phyloP scores from a whole-genome alignment of 2,888 invertebrate species.

The Disparrhopalites patrizii region DNA sequence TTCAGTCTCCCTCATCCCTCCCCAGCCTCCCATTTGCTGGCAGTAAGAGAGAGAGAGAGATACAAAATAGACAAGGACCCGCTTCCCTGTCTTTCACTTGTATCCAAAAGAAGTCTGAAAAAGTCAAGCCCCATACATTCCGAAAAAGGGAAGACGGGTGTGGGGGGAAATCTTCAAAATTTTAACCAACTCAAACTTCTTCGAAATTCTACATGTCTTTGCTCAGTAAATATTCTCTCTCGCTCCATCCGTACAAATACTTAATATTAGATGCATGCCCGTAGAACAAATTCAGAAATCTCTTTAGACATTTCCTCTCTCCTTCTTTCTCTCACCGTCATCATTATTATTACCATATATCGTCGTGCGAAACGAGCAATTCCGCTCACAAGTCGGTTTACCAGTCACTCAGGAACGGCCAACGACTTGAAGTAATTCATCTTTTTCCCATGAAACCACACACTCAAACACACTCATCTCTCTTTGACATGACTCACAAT shows the following conservation, averaged over 20 bases:
- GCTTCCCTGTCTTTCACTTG: not conserved
- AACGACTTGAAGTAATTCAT: constrained; percentile 21
- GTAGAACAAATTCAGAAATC: too few species aligned
- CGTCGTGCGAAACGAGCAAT: constrained; percentile 20
- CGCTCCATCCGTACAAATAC: too few species aligned
- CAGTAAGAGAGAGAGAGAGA: too few species aligned
- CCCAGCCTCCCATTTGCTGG: not conserved
- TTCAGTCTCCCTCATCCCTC: not conserved
- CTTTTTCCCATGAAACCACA: constrained; percentile 25
- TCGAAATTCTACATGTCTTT: too few species aligned
- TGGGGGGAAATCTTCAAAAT: too few species aligned
- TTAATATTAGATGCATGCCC: too few species aligned
- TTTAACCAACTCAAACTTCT: too few species aligned
- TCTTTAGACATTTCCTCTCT: too few species aligned
- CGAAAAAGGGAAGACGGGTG: too few species aligned
- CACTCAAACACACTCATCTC: constrained; percentile 22
- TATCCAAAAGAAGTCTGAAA: not conserved
- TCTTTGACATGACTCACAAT: constrained; percentile 18
- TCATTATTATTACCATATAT: not conserved
- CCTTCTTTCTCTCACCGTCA: not conserved
- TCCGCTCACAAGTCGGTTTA: constrained; percentile 19
- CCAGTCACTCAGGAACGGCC: constrained; percentile 16
- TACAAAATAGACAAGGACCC: not conserved
- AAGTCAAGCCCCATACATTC: too few species aligned
- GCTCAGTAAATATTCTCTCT: too few species aligned